These are phyloP conservation scores for Platysternon megacephalum DNA, from an alignment of 2,113 vertebrate genomes.

Conservation along the genomic window DNA sequence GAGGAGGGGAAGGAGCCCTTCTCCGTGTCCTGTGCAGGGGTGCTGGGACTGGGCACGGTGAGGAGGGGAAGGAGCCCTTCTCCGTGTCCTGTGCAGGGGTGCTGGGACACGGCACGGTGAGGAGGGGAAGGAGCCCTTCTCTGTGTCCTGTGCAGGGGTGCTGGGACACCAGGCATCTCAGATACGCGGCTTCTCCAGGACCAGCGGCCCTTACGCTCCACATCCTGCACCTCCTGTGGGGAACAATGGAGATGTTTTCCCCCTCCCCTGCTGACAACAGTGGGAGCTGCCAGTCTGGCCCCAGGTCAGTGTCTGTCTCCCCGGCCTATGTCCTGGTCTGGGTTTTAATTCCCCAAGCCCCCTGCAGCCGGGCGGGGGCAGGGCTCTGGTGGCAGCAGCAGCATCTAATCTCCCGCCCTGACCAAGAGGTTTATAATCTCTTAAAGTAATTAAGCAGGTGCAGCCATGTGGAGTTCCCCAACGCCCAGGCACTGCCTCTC, in stretches of 20 bases:
- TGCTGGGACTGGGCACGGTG: too few species aligned
- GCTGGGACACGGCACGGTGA: too few species aligned
- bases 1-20: too few species aligned
- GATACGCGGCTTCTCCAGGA: background rate
- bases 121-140: too few species aligned
- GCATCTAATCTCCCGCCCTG: background rate
- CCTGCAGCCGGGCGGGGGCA: background rate
- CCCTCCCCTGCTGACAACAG: background rate
- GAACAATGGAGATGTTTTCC: background rate
- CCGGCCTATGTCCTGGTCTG: background rate
- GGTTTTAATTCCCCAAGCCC: background rate
- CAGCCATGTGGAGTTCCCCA: background rate
- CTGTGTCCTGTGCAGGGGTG: too few species aligned
- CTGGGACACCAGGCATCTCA: background rate
- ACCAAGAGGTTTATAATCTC: background rate
- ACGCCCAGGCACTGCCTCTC: background rate
- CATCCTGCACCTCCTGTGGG: too few species aligned
- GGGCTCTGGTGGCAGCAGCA: background rate
- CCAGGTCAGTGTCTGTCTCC: background rate
- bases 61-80: too few species aligned
- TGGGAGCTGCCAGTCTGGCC: background rate
- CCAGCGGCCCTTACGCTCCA: background rate
- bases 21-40: background rate
- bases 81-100: background rate
- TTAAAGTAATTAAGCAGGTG: slow-evolving; percentile 5